Base-by-base conservation (phyloP, 2,797 vertebrate species). In the Microchirus variegatus region DNA sequence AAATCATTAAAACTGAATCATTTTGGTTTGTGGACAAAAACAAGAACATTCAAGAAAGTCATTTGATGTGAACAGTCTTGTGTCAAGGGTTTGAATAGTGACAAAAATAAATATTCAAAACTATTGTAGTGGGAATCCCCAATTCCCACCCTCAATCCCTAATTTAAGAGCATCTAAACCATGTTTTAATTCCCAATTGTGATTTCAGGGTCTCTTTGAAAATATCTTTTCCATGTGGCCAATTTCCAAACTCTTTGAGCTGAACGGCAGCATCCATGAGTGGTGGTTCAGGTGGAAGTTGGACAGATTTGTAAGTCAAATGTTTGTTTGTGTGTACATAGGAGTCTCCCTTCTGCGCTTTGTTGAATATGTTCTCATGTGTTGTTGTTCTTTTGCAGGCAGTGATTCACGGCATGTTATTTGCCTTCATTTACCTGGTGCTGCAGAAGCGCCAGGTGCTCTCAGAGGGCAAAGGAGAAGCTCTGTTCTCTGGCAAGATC, bases 201-300 rank as follows among this genome's bases (percentile, higher is more conserved):
- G 55, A 71, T 65, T 84, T 17, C 83, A 99, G 98, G 94, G 90
- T 18, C 70, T 95, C n/a, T 99, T 99, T 86, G 95, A 98, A 90
- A 94, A 85, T 13, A 76, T 96, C 63, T 99, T 99, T 93, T 97
- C 96, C 4, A 85, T 95, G 53, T 99, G 98, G 98, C 98, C 98
- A 15, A 66, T 99, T 70, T 98, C 97, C 16, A 94, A 92, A 35
- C 94, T 97, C 54, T 99, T 99, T 83, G 95, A 98, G 74, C 89
- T 98, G 59, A 92, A 98, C 48, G 96, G 97, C 44, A 96, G 89
- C 73, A 90, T 99, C 71, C 96, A 97, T 42, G 98, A 99, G 77
- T 99, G 98, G 98, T 99, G 96, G 97, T 99, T 99, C 90, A 89
- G 98, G 61, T 99, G 97, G 96, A 96, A 96, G 85, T 75, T 99